Evolutionary conservation across 1,140 invertebrate genomes (phyloP), one percentile per base, ranked within the genome.

Genomic region (Penaeus japonicus): DNA sequence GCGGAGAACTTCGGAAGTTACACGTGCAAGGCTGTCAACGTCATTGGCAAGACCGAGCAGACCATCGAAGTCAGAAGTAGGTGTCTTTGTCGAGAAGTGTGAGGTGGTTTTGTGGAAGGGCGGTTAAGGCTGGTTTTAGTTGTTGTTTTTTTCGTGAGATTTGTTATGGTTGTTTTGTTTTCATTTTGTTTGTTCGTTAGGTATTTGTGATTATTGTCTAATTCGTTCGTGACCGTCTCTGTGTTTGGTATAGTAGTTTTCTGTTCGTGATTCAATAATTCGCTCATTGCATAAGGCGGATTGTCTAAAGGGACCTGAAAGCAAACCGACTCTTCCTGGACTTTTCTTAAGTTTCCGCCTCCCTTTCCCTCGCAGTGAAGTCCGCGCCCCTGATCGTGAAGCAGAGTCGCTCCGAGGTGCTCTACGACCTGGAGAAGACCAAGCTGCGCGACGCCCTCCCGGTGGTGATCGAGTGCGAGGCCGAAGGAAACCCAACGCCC

Each of bases 391-490:
- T 85, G 54, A 90, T 90, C 57, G 15, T 79, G 7, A 87, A 55
- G 27, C 88, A 89, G 75, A 85, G 85, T 4, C 55, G 84, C 32
- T 62, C 53, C 0, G 85, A 89, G n/a, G 80, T 89, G 10, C 62
- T 89, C 18, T 90, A 90, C 62, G 81, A 89, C 22, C 80, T 81
- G 20, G 57, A 87, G 27, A 75, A 84, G 30, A 47, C 22, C 47
- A 79, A 32, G 27, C 55, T 62, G 32, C 53, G 90, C 18, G 79
- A 80, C 77, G 90, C 87, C 39, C 75, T 90, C n/a, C 90, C 90
- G 2, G 47, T 89, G 0, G 81, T 89, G 17, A 27, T 90, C 12
- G 90, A 90, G 75, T 90, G 90, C 24, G 85, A 84, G 57, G 88
- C 87, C 4, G 81, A 83, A 0, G 90, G 90, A 1, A 82, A 82